A percentile compares a stretch with the other conserved stretches of the same genome.
phyloP scores from a whole-genome alignment of 2,797 vertebrate species.

The Myioborus miniatus region DNA sequence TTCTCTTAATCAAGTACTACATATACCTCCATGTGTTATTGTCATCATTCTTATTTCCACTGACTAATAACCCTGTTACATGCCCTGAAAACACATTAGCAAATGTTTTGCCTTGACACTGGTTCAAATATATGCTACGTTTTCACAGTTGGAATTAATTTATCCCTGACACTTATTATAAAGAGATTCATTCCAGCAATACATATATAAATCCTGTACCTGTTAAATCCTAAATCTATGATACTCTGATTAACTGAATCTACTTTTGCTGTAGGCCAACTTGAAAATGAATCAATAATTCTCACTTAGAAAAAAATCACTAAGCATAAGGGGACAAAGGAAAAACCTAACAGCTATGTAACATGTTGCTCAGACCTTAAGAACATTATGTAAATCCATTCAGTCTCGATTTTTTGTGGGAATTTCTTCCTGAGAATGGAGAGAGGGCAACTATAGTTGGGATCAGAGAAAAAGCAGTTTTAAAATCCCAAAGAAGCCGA shows the following conservation, averaged over 20 bases:
- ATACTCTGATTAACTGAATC: not conserved
- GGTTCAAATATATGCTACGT: not conserved
- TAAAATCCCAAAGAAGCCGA: not conserved
- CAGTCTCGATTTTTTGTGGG: not conserved
- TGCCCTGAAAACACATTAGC: not conserved
- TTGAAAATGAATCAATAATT: not conserved
- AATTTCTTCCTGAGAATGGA: not conserved
- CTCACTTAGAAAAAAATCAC: not conserved
- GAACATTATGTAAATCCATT: not conserved
- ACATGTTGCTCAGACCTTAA: not conserved
- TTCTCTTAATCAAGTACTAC: not conserved
- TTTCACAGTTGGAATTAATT: not conserved
- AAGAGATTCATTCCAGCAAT: not conserved
- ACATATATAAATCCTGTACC: not conserved
- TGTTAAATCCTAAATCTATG: not conserved
- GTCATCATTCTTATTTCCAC: not conserved
- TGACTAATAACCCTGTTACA: not conserved
- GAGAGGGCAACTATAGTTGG: not conserved
- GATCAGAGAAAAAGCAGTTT: not conserved
- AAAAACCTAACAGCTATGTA: not conserved
- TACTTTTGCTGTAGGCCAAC: not conserved
- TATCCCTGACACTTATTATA: not conserved
- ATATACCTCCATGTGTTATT: not conserved
- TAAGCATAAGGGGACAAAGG: rapidly evolving
- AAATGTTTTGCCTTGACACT: not conserved